phyloP scores from a whole-genome alignment of 2,113 vertebrate species.

The Pterophyllum scalare region DNA sequence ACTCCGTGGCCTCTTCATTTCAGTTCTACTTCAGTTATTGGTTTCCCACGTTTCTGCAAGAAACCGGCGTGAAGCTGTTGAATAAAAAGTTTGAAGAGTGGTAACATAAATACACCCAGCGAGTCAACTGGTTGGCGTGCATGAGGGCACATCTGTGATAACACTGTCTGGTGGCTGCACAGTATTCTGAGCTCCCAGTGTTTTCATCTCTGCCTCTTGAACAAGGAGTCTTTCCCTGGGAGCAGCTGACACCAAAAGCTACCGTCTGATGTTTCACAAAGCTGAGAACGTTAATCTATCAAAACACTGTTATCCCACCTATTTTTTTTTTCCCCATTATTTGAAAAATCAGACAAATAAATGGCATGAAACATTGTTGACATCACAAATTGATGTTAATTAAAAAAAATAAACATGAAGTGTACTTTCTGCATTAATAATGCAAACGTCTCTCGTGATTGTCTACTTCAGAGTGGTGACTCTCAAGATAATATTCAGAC shows the following conservation, averaged over 20 bases:
- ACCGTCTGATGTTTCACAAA: conserved; percentile 5
- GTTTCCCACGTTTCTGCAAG: conserved; percentile 11
- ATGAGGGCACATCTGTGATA: conserved; percentile 4
- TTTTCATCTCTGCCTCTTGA: conserved; percentile 19
- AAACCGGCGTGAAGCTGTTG: conserved; percentile 12
- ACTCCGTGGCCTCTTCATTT: background rate
- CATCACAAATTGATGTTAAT: background rate
- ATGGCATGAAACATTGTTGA: background rate
- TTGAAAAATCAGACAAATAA: background rate
- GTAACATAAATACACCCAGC: background rate
- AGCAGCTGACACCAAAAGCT: background rate
- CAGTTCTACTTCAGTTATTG: conserved; percentile 6
- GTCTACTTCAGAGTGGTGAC: conserved; percentile 2
- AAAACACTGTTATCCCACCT: background rate
- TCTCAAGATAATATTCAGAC: conserved; percentile 35
- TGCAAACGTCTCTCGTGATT: background rate
- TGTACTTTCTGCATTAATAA: conserved; percentile 24
- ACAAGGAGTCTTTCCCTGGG: conserved; percentile 6
- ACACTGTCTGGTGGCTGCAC: conserved; percentile 2
- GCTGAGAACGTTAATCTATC: background rate
- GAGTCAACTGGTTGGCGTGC: conserved; percentile 4
- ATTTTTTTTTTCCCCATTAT: background rate
- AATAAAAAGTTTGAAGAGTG: background rate
- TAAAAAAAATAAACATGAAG: background rate
- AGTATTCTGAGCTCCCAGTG: background rate